Evolutionary conservation across 2,888 invertebrate species (phyloP).

Genomic region (Phaonia tiefii): DNA sequence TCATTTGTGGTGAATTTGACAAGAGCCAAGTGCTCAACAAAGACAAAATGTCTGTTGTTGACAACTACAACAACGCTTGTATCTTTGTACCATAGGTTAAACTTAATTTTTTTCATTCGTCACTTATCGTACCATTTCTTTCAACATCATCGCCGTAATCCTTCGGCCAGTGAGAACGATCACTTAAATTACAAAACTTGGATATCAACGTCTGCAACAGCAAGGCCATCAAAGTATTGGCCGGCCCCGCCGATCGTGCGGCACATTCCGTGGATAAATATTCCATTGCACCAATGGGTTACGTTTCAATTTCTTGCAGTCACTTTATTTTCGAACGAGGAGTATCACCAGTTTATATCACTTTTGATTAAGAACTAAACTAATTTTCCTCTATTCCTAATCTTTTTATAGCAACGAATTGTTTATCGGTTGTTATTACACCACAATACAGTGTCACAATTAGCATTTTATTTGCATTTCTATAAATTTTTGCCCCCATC

Average conservation of each 20-base stretch:
- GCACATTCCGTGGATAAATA: slow-evolving; percentile 77
- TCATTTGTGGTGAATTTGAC: too few relatives aligned
- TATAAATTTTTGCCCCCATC: slow-evolving; percentile 14
- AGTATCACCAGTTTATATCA: neutral
- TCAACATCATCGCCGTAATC: slow-evolving; percentile 79
- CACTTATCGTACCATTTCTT: slow-evolving; percentile 66
- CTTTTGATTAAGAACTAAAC: slow-evolving; percentile 44
- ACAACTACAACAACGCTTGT: too few relatives aligned
- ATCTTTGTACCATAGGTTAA: too few relatives aligned
- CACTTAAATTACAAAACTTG: slow-evolving; percentile 83
- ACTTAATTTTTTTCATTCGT: too few relatives aligned
- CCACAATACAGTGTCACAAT: slow-evolving; percentile 29
- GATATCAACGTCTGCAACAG: slow-evolving; percentile 83
- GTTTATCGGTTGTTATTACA: slow-evolving; percentile 12
- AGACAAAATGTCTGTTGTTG: too few relatives aligned
- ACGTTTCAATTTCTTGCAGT: slow-evolving; percentile 4
- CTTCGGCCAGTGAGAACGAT: slow-evolving; percentile 82
- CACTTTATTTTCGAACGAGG: neutral
- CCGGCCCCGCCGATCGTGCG: slow-evolving; percentile 78
- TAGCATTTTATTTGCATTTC: slow-evolving; percentile 54
- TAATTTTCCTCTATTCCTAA: slow-evolving; percentile 11
- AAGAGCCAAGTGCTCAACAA: too few relatives aligned
- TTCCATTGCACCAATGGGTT: slow-evolving; percentile 72
- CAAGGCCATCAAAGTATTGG: slow-evolving; percentile 82
- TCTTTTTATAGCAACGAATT: slow-evolving; percentile 54